Evolutionary conservation across 2,113 vertebrate species (phyloP), one percentile per base, ranked within the genome.

Genomic region (Notechis scutatus): DNA sequence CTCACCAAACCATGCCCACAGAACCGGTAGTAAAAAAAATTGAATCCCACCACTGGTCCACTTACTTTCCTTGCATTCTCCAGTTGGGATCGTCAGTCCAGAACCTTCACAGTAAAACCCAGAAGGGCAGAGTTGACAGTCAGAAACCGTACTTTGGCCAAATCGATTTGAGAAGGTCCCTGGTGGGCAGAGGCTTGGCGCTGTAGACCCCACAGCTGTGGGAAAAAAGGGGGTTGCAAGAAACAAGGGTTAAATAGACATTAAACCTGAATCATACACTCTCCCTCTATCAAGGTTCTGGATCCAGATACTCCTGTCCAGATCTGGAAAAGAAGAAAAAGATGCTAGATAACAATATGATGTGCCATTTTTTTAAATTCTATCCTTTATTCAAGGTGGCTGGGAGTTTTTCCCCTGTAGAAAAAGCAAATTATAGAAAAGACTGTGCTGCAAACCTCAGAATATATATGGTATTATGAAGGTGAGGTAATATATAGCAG

Each of bases 131-230:
- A 95, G 91, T 91, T 97, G 98, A 97, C 99, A 99, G 24, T 96
- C 97, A 0, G 97, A 96, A 54, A 94, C 93, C 0, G 4, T 92
- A 11, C 94, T 97, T 85, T 98, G 97, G 69, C 98, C 98, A 5
- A 93, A 92, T 7, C 97, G 94, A 91, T 96, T 92, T 34, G 98
- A 99, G 96, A 98, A 99, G 34, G 98, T 98, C 34, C 99, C 98
- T 0, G 96, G 94, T 20, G 98, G 99, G 95, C 99, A 99, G 2
- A 94, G 95, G 20, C 91, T 95, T 10, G 99, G 99, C 6, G 92
- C 95, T 85, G 90, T 95, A 54, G 98, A 98, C 1, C 98, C 98
- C 93, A 98, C 96, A 64, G 94, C 99, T 99, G 95, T 21, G 7
- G 56, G 0, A 0, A 29, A n/a, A 12, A 26, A 9, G 8, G 6